phyloP scores from a whole-genome alignment of 2,797 vertebrate species.

The Enteromius treurensis region DNA sequence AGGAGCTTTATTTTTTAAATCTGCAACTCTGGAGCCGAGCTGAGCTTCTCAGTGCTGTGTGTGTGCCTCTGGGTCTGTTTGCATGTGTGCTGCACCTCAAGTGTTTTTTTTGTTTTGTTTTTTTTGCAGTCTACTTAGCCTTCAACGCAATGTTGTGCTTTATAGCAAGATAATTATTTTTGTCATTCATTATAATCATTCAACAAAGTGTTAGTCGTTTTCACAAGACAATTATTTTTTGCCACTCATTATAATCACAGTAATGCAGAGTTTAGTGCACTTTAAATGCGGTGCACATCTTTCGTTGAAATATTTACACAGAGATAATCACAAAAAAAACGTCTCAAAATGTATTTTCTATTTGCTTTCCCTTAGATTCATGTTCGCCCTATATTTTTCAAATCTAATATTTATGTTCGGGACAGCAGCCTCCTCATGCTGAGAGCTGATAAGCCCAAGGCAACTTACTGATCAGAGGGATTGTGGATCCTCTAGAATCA shows the following conservation, averaged over 20 bases:
- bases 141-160: slow-evolving; percentile 26
- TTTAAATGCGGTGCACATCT: neutral
- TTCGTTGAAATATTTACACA: neutral
- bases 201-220: slow-evolving; percentile 23
- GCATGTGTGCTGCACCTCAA: slow-evolving; percentile 17
- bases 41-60: slow-evolving; percentile 24
- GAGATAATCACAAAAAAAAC: neutral
- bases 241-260: slow-evolving; percentile 1
- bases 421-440: slow-evolving; percentile 43
- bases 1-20: slow-evolving; percentile 46
- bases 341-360: slow-evolving; percentile 9
- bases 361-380: slow-evolving; percentile 32
- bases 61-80: neutral
- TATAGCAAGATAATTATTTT: slow-evolving; percentile 33
- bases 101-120: slow-evolving; percentile 1
- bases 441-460: slow-evolving; percentile 56
- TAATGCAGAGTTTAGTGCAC: neutral
- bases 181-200: slow-evolving; percentile 31
- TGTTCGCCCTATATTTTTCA: slow-evolving; percentile 49
- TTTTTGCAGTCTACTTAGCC: slow-evolving; percentile 17
- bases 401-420: slow-evolving; percentile 60
- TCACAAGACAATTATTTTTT: slow-evolving; percentile 21
- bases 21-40: slow-evolving; percentile 36
- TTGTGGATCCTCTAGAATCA: slow-evolving; percentile 57
- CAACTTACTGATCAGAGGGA: slow-evolving; percentile 56